Evolutionary conservation across 2,888 invertebrate species (phyloP).

Genomic region (Vanessa cardui): DNA sequence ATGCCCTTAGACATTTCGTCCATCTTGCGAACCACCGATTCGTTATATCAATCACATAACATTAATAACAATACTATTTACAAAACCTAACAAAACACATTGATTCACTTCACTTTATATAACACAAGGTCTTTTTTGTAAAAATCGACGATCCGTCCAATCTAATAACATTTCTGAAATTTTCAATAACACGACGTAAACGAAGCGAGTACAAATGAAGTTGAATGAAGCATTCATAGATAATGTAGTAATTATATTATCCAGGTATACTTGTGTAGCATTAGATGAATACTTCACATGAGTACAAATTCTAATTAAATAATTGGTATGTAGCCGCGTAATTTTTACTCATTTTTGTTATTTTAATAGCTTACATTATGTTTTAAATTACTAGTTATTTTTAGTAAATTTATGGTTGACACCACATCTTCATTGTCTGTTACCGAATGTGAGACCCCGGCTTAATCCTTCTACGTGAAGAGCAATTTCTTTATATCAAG

Average conservation of each 20-base stretch:
- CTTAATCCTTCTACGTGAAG: no score
- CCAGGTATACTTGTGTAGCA: not conserved
- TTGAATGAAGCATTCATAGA: constrained; percentile 46
- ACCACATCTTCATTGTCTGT: no score
- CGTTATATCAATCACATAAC: constrained; percentile 79
- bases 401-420: no score
- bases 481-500: no score
- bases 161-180: constrained; percentile 68
- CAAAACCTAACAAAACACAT: constrained; percentile 58
- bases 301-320: not conserved
- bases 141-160: constrained; percentile 64
- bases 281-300: not conserved
- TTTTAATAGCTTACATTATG: no score
- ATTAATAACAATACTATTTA: constrained; percentile 66
- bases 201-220: constrained; percentile 57
- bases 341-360: no score
- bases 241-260: not conserved
- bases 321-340: no score
- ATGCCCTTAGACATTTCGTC: constrained; percentile 83
- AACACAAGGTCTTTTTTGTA: constrained; percentile 66
- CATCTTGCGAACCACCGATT: constrained; percentile 81
- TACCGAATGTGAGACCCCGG: no score
- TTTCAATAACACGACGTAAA: constrained; percentile 56
- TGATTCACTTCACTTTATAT: constrained; percentile 58
- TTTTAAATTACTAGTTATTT: no score